Percentiles rank a stretch among this genome's conserved stretches.
These are phyloP conservation scores for Thomomys bottae DNA, from an alignment of 2,113 vertebrate species.

Conservation along the genomic window DNA sequence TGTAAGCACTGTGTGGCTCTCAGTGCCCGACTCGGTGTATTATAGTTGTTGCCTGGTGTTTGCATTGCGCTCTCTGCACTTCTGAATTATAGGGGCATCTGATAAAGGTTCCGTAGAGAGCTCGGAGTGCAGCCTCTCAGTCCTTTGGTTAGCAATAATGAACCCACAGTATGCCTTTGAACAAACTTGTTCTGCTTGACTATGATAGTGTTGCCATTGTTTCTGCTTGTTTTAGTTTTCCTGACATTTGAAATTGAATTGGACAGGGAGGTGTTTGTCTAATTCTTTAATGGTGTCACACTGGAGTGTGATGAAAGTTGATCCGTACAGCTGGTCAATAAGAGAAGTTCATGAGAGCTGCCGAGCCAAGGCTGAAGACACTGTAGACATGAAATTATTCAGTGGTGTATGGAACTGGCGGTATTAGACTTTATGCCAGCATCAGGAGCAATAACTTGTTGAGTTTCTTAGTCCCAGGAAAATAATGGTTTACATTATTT, in stretches of 20 bases:
- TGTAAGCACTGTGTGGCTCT: not conserved
- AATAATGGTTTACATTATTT: not conserved
- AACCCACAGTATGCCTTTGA: constrained; percentile 76
- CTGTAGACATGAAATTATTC: not conserved
- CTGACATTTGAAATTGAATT: constrained; percentile 71
- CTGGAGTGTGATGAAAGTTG: constrained; percentile 64
- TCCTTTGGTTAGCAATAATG: constrained; percentile 78
- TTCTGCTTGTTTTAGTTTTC: constrained; percentile 73
- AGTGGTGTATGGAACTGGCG: not conserved
- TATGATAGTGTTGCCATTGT: constrained; percentile 74
- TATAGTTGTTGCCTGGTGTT: not conserved
- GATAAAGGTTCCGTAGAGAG: not conserved
- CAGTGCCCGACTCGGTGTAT: fast-evolving
- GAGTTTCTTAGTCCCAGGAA: not conserved
- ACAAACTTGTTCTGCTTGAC: constrained; percentile 79
- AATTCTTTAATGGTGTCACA: constrained; percentile 81
- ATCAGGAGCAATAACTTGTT: not conserved
- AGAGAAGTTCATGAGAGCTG: constrained; percentile 36
- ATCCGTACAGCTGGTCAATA: not conserved
- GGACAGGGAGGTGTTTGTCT: constrained; percentile 67
- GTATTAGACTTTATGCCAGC: not conserved
- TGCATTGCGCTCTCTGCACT: not conserved
- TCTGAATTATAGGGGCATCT: not conserved
- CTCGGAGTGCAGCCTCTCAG: not conserved
- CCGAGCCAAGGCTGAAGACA: not conserved